Evolutionary conservation across 2,888 invertebrate genomes (phyloP).

Genomic region (Parasteatoda lunata): DNA sequence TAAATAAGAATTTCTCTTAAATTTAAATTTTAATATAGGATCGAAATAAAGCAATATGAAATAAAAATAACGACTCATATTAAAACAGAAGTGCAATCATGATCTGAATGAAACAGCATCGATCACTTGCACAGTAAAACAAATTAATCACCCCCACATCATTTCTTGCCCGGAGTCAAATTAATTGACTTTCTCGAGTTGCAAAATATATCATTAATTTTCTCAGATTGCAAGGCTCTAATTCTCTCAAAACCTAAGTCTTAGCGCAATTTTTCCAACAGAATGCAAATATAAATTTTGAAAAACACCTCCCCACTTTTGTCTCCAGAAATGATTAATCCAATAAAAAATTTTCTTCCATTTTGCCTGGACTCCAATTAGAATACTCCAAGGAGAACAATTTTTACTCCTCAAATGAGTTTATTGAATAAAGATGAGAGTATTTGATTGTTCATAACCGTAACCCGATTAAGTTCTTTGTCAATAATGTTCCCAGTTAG

Average conservation of each 20-base stretch:
- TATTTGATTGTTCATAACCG: slow-evolving; percentile 64
- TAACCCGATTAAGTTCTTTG: slow-evolving; percentile 59
- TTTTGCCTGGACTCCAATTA: slow-evolving; percentile 48
- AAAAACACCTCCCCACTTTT: slow-evolving; percentile 3
- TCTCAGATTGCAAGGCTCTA: not conserved
- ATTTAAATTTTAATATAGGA: no score
- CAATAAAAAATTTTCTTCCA: slow-evolving; percentile 9
- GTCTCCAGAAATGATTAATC: slow-evolving; percentile 8
- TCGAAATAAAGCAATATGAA: no score
- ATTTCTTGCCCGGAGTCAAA: not conserved
- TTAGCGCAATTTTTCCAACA: not conserved
- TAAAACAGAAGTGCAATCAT: no score
- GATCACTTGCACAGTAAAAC: no score
- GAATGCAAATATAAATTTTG: not conserved
- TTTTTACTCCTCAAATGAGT: slow-evolving; percentile 56
- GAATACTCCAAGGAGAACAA: slow-evolving; percentile 28
- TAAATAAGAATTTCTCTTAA: no score
- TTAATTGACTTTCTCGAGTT: not conserved
- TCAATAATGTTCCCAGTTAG: slow-evolving; percentile 49
- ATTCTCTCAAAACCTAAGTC: not conserved
- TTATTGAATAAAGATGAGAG: slow-evolving; percentile 64
- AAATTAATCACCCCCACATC: no score
- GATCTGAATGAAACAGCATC: no score
- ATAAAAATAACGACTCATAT: no score
- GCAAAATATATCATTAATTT: not conserved